Conservation (phyloP, 2,888 invertebrate species). For the Drosophila maculinotata region DNA sequence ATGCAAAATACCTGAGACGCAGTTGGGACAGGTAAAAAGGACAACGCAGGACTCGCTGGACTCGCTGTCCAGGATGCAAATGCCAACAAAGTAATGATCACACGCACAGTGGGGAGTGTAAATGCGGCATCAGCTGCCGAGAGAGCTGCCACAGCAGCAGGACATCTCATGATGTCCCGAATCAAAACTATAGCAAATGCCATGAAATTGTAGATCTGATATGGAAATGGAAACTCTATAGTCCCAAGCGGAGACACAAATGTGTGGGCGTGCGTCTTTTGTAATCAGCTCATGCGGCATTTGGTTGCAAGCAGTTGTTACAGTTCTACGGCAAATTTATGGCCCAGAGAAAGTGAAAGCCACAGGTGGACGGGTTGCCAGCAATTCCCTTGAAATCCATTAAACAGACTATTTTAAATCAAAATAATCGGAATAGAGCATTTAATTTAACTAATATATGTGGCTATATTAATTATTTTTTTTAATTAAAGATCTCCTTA, state of each 20-base stretch:
- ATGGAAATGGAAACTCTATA: conserved; percentile 55
- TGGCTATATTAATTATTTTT: too few relatives aligned
- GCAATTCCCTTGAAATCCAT: neutral
- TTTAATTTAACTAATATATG: too few relatives aligned
- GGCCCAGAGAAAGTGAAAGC: conserved; percentile 62
- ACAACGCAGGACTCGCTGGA: conserved; percentile 17
- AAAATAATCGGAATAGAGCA: too few relatives aligned
- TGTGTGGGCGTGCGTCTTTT: conserved; percentile 65
- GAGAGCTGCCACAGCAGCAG: conserved; percentile 40
- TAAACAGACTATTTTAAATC: too few relatives aligned
- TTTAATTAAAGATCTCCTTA: too few relatives aligned
- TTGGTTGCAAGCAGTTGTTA: conserved; percentile 28
- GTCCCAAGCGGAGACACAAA: conserved; percentile 10
- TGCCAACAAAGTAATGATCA: conserved; percentile 75
- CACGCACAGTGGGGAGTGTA: conserved; percentile 72
- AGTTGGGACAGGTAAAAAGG: conserved; percentile 72
- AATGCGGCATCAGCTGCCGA: conserved; percentile 52
- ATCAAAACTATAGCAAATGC: conserved; percentile 71
- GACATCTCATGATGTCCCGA: conserved; percentile 35
- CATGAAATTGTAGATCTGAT: conserved; percentile 75
- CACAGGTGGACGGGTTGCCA: conserved; percentile 58
- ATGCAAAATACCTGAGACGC: conserved; percentile 69
- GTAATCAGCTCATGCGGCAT: conserved; percentile 55
- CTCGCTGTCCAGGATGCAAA: conserved; percentile 59
- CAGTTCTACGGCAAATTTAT: conserved; percentile 9